Percentiles rank a stretch among this genome's conserved stretches.
Conservation (phyloP, 2,797 vertebrate species). For the Sorex maritimensis region DNA sequence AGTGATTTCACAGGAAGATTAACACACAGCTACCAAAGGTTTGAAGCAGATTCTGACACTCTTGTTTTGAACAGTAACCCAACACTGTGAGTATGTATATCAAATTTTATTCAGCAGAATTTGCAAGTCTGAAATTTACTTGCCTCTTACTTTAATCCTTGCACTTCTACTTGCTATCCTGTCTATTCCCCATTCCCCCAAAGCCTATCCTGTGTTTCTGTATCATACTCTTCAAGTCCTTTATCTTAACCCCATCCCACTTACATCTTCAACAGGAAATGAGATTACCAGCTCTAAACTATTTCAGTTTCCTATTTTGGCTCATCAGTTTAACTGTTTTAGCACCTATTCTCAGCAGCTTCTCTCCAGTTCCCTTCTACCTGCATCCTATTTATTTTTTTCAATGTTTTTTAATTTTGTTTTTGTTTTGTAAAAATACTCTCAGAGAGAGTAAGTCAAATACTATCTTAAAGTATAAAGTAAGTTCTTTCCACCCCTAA, state of each 20-base stretch:
- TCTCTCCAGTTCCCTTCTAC: neutral
- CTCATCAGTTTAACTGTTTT: neutral
- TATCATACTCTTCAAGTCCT: neutral
- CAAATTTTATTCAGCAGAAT: neutral
- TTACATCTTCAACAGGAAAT: neutral
- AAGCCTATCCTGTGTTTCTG: neutral
- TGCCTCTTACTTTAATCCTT: neutral
- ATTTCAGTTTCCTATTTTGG: neutral
- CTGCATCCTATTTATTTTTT: neutral
- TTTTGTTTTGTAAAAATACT: neutral
- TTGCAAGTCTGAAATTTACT: neutral
- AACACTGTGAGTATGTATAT: neutral
- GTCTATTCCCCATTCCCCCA: neutral
- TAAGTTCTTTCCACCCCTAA: neutral
- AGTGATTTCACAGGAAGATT: neutral
- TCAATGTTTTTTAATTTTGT: neutral
- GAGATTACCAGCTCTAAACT: neutral
- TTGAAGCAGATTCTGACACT: constrained; percentile 14
- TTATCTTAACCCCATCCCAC: neutral
- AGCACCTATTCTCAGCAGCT: neutral
- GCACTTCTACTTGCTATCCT: neutral
- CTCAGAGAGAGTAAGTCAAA: neutral
- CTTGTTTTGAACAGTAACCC: neutral
- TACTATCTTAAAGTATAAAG: neutral
- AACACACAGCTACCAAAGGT: neutral